phyloP scores from a whole-genome alignment of 2,888 invertebrate genomes.

The Hypomecis atomaria region DNA sequence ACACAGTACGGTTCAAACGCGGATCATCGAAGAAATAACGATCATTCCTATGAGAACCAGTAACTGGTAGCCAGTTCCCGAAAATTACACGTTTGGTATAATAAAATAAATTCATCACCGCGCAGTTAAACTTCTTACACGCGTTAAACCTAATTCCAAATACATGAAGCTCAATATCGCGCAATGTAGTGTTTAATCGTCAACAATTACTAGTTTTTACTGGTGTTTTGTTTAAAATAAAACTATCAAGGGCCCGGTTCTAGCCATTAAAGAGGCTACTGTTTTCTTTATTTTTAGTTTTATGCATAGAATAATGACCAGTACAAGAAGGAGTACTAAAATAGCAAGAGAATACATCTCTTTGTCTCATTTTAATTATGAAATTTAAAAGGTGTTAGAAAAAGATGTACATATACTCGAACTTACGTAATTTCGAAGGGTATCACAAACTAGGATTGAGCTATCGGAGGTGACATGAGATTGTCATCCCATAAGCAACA shows the following conservation, averaged over 20 bases:
- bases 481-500: no score
- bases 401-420: no score
- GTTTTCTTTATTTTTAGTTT: constrained; percentile 64
- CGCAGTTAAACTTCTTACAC: constrained; percentile 18
- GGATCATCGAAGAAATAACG: constrained; percentile 28
- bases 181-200: constrained; percentile 37
- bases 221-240: constrained; percentile 66
- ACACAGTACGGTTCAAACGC: constrained; percentile 11
- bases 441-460: no score
- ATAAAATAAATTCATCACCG: constrained; percentile 40
- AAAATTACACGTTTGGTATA: constrained; percentile 28
- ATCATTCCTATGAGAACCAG: constrained; percentile 41
- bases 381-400: no score
- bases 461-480: no score
- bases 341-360: no score
- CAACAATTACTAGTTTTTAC: constrained; percentile 44
- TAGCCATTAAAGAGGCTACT: constrained; percentile 60
- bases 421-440: no score
- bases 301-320: no score
- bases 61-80: constrained; percentile 16
- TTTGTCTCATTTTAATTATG: no score
- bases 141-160: not conserved
- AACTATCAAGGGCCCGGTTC: constrained; percentile 51
- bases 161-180: constrained; percentile 20
- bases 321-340: no score